Conservation (phyloP, 2,113 vertebrate genomes). For the Amazona guildingii region DNA sequence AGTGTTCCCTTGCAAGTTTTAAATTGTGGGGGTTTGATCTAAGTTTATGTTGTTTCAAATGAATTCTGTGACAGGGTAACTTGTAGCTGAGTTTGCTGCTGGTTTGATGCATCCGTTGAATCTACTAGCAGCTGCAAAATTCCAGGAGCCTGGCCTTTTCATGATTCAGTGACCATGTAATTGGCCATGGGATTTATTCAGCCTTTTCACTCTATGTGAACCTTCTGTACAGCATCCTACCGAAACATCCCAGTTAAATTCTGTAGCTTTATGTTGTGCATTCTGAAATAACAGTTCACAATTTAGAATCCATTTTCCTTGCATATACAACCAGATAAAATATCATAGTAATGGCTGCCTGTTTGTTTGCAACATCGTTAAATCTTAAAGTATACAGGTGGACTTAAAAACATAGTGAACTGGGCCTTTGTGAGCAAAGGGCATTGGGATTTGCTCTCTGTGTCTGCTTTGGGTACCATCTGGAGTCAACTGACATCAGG, state of each 20-base stretch:
- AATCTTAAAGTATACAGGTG: neutral
- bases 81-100: conserved; percentile 49
- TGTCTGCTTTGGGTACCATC: neutral
- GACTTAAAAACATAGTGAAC: neutral
- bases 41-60: neutral
- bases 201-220: conserved; percentile 60
- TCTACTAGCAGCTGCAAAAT: conserved; percentile 66
- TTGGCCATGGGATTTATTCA: conserved; percentile 68
- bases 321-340: neutral
- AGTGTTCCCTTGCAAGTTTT: neutral
- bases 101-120: conserved; percentile 39
- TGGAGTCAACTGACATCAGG: neutral
- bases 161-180: conserved; percentile 71
- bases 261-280: neutral
- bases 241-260: neutral
- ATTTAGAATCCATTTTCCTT: neutral
- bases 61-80: neutral
- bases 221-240: conserved; percentile 13
- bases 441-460: neutral
- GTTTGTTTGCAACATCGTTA: neutral
- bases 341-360: neutral
- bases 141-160: conserved; percentile 60
- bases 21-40: neutral
- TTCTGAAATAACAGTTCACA: neutral
- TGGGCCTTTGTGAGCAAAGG: neutral